Conservation (phyloP, 2,888 invertebrate species). For the Lithodes maja region DNA sequence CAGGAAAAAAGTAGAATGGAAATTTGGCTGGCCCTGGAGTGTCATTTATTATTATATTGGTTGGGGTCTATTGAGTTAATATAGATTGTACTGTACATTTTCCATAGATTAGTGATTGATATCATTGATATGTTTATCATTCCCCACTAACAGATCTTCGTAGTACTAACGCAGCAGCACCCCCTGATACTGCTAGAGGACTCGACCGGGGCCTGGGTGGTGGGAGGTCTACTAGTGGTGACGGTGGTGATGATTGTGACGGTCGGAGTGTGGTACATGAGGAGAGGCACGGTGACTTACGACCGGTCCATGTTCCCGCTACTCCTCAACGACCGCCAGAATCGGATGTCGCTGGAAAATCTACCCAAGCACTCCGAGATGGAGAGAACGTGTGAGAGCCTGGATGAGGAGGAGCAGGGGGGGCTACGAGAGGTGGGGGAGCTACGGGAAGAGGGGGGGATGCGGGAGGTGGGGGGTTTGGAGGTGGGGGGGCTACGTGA, state of each 20-base stretch:
- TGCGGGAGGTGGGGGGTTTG: no score
- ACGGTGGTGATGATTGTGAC: background rate
- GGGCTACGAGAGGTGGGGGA: no score
- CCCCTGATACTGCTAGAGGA: background rate
- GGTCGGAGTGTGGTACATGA: slow-evolving; percentile 18
- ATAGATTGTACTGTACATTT: no score
- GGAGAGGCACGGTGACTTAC: background rate
- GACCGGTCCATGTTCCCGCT: background rate
- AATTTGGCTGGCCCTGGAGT: no score
- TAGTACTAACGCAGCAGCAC: slow-evolving; percentile 2
- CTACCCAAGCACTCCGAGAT: background rate
- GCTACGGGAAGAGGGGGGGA: no score
- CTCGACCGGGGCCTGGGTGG: slow-evolving; percentile 25
- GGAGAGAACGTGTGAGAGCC: background rate
- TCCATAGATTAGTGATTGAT: no score
- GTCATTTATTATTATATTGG: no score
- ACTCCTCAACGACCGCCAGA: background rate
- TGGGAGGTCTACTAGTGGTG: slow-evolving; percentile 13
- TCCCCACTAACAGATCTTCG: background rate
- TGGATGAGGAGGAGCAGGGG: background rate
- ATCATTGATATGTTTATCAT: background rate
- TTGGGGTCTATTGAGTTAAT: no score
- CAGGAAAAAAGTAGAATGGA: no score
- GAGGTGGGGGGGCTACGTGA: no score
- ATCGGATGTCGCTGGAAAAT: background rate